These are phyloP conservation scores for Raja brachyura DNA, from an alignment of 2,113 vertebrate genomes.

Conservation along the genomic window DNA sequence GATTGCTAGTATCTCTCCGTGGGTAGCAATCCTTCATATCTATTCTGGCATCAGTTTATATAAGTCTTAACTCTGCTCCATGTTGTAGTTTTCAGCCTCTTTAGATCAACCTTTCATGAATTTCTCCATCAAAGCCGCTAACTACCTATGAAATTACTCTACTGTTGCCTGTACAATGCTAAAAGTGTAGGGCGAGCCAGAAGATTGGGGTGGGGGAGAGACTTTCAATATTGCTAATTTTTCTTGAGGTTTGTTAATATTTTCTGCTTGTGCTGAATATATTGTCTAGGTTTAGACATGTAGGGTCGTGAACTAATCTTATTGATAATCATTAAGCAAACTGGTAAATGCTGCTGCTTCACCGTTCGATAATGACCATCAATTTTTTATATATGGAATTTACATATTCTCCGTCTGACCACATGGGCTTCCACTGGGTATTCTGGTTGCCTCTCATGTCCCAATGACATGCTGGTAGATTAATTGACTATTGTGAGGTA, in stretches of 20 bases:
- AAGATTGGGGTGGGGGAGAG: neutral
- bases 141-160: neutral
- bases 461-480: no score
- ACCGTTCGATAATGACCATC: no score
- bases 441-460: no score
- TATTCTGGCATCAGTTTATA: no score
- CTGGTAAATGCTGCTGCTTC: no score
- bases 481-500: no score
- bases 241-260: neutral
- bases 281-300: neutral
- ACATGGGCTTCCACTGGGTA: no score
- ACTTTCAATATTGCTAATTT: neutral
- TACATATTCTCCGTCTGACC: no score
- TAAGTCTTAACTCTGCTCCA: neutral
- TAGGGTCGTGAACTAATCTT: neutral
- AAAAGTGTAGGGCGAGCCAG: no score
- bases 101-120: neutral
- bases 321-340: neutral
- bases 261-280: neutral
- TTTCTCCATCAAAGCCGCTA: neutral
- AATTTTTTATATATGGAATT: no score
- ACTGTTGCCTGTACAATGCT: neutral
- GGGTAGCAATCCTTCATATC: no score
- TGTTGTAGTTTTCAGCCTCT: neutral
- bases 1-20: no score